A percentile compares a stretch with the other conserved stretches of the same genome.
phyloP scores from a whole-genome alignment of 2,797 vertebrate genomes.

The Simalia tracyae region DNA sequence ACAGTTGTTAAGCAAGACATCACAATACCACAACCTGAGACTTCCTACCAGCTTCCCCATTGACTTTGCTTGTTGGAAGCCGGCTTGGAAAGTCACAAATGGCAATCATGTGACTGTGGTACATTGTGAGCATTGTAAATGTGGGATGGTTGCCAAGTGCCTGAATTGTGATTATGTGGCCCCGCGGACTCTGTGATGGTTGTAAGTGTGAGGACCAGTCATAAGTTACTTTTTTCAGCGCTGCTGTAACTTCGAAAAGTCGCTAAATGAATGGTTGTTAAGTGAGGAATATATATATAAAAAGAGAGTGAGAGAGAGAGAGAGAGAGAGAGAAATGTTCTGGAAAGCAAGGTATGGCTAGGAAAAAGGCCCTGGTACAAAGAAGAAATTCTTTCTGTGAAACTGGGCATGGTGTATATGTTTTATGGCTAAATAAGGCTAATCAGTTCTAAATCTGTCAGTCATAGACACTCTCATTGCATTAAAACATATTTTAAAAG shows the following conservation, averaged over 20 bases:
- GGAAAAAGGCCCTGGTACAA: neutral
- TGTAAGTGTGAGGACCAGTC: neutral
- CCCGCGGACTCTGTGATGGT: neutral
- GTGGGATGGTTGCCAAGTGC: neutral
- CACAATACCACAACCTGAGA: neutral
- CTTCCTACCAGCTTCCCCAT: neutral
- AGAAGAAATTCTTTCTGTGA: conserved; percentile 18
- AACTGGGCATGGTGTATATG: conserved; percentile 7
- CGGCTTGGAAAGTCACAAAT: neutral
- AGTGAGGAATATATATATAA: too few species aligned
- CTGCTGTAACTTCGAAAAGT: neutral
- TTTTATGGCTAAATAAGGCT: conserved; percentile 32
- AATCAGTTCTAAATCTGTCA: neutral
- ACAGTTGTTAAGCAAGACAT: neutral
- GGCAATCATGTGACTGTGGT: neutral
- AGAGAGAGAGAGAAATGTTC: neutral
- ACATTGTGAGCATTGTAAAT: neutral
- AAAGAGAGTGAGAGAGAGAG: neutral
- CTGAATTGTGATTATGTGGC: neutral
- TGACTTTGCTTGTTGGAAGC: neutral
- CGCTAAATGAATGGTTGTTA: neutral
- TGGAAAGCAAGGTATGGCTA: neutral
- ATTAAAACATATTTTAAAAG: conserved; percentile 59
- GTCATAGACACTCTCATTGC: conserved; percentile 27
- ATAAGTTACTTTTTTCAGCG: neutral